Evolutionary conservation across 2,888 invertebrate species (phyloP), one percentile per base, ranked within the genome.

Genomic region (Parthenolecanium corni): DNA sequence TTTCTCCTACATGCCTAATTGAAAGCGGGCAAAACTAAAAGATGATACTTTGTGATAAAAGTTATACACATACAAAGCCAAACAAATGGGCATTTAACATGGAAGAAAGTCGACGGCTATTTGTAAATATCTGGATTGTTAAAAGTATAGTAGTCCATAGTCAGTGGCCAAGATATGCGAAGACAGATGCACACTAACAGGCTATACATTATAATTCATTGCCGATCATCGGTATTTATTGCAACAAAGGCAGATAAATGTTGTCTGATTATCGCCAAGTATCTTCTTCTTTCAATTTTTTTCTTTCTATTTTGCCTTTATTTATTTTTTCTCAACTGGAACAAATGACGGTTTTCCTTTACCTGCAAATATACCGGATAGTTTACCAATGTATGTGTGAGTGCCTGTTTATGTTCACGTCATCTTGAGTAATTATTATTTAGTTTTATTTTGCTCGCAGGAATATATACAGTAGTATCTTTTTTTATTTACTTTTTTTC

Each of bases 241-340:
- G 46, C 58, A 58, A 49, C 58, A 58, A 54, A 54, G 40, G 58
- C 31, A 49, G 58, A 58, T 58, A 49, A 58, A 58, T 58, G 58
- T 58, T 58, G 49, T 49, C 58, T 31, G 58, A 58, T 58, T 58
- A 58, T 58, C 58, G 49, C 49, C 38, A 47, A 6, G 31, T 31
- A 31, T 31, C 31, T 31, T 31, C 31, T 31, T 31, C 31, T 6
- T 9, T 31, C 31, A 4, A 31, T 31, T 9, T 31, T 31, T 31
- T 31, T 31, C 9, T 9, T 31, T 9, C 31, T 9, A 31, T 31
- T 31, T 31, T n/a, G n/a, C n/a, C n/a, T 31, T 31, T 31, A 31
- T 31, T 46, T 47, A 47, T 47, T 58, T 49, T 54, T 58, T 49
- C 49, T 31, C 36, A 49, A 49, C 49, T 49, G 36, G 58, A 58